Conservation (phyloP, 2,113 vertebrate genomes). For the Rutilus rutilus region DNA sequence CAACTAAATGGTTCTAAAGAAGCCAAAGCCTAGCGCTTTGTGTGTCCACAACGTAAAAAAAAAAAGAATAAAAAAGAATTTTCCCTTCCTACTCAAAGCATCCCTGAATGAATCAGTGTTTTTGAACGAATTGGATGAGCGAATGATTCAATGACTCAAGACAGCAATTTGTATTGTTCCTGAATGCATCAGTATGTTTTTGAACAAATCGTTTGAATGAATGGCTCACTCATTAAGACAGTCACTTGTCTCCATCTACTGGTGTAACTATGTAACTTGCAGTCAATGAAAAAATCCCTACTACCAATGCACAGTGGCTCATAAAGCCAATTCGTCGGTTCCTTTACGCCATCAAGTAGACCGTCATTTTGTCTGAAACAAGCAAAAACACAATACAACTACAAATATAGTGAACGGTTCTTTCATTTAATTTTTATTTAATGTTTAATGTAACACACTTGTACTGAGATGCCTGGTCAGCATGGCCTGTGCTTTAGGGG, state of each 20-base stretch:
- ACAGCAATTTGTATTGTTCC: not conserved
- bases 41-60: not conserved
- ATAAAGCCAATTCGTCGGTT: too few species aligned
- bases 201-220: not conserved
- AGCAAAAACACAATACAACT: not conserved
- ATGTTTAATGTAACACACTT: too few species aligned
- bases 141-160: not conserved
- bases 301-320: not conserved
- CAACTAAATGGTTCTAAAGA: not conserved
- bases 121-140: not conserved
- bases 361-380: too few species aligned
- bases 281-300: not conserved
- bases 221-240: not conserved
- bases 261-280: not conserved
- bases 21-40: not conserved
- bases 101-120: not conserved
- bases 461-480: too few species aligned
- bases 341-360: too few species aligned
- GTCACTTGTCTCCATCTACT: not conserved
- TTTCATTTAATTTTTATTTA: not conserved
- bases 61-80: too few species aligned
- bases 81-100: not conserved
- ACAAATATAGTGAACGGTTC: not conserved
- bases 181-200: not conserved
- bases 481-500: too few species aligned